Percentiles rank a stretch among this genome's conserved stretches.
These are phyloP conservation scores for Laterallus jamaicensis DNA, from an alignment of 2,113 vertebrate species.

Conservation along the genomic window DNA sequence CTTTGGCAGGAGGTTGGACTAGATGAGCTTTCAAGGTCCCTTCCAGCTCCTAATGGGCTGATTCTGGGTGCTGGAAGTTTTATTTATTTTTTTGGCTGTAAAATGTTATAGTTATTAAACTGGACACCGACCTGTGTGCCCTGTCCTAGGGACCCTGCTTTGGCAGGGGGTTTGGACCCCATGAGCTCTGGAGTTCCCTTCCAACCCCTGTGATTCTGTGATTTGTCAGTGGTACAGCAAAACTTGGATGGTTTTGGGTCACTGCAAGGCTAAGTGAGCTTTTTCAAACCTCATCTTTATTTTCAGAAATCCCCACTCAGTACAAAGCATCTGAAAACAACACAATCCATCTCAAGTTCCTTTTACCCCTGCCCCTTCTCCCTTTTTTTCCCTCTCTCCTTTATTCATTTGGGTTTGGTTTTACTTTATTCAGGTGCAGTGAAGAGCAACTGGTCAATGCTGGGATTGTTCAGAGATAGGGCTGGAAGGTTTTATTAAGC, in stretches of 20 bases:
- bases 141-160: too few relatives aligned
- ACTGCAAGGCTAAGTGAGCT: background rate
- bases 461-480: background rate
- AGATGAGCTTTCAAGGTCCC: too few relatives aligned
- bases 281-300: background rate
- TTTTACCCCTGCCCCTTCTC: background rate
- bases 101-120: too few relatives aligned
- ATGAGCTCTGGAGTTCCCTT: too few relatives aligned
- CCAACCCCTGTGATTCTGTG: too few relatives aligned
- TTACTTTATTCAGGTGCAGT: background rate
- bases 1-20: too few relatives aligned
- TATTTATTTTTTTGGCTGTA: too few relatives aligned
- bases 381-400: too few relatives aligned
- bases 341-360: background rate
- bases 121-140: too few relatives aligned
- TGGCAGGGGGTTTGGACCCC: too few relatives aligned
- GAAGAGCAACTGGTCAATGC: background rate
- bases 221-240: background rate
- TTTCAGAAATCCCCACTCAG: background rate
- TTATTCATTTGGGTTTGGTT: background rate
- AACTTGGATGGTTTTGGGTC: background rate
- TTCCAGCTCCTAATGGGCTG: too few relatives aligned
- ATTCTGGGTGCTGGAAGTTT: too few relatives aligned
- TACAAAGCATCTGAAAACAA: background rate
- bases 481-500: background rate